These are phyloP conservation scores for Bombylius discolor DNA, from an alignment of 2,888 invertebrate genomes.

Conservation along the genomic window DNA sequence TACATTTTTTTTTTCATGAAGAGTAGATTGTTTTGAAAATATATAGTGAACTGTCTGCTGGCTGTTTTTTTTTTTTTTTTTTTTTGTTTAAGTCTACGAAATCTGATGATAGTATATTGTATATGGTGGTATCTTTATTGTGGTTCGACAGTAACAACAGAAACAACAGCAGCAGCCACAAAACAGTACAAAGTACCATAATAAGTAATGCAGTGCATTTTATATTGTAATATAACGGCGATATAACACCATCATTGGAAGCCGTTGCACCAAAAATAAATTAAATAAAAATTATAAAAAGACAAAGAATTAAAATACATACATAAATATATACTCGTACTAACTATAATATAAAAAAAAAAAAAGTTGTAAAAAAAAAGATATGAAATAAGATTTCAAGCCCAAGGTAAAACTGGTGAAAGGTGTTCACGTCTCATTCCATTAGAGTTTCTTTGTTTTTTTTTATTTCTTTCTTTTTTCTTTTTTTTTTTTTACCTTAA, in stretches of 20 bases:
- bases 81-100: not conserved
- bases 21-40: not conserved
- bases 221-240: too few species aligned
- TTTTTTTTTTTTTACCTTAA: too few species aligned
- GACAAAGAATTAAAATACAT: too few species aligned
- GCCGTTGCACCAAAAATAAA: not conserved
- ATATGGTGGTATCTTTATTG: not conserved
- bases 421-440: slow-evolving; percentile 1
- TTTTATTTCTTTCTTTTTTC: too few species aligned
- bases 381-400: not conserved
- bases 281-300: not conserved
- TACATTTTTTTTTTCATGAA: not conserved
- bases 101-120: not conserved
- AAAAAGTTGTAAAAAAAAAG: not conserved
- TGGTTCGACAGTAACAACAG: not conserved
- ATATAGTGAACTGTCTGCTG: not conserved
- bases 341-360: not conserved
- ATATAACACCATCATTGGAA: not conserved
- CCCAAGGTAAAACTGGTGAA: slow-evolving; percentile 8
- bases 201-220: too few species aligned
- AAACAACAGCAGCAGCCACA: not conserved
- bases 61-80: too few species aligned
- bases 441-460: not conserved
- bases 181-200: too few species aligned
- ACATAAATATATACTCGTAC: too few species aligned